A percentile compares a stretch with the other conserved stretches of the same genome.
Conservation (phyloP, 2,797 vertebrate species). For the Lindbergichthys nudifrons region DNA sequence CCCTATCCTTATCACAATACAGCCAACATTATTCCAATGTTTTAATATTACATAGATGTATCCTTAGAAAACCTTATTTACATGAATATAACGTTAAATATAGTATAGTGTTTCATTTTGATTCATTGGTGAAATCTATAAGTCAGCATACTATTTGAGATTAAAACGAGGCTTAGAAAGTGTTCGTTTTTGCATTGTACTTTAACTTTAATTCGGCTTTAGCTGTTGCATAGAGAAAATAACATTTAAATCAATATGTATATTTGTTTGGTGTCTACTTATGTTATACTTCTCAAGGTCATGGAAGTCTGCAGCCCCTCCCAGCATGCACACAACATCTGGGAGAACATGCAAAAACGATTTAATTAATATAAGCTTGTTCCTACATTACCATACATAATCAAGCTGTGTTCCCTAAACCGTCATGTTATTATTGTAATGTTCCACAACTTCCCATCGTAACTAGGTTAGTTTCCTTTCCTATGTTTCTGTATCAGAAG, state of each 20-base stretch:
- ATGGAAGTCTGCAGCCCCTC: not conserved
- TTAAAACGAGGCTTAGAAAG: slow-evolving; percentile 15
- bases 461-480: not conserved
- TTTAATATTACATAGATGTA: slow-evolving; percentile 45
- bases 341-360: not conserved
- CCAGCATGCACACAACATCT: slow-evolving; percentile 26
- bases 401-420: not conserved
- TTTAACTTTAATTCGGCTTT: slow-evolving; percentile 13
- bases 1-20: slow-evolving; percentile 4
- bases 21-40: slow-evolving; percentile 22
- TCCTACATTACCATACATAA: not conserved
- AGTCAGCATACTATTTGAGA: slow-evolving; percentile 55
- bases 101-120: slow-evolving; percentile 56
- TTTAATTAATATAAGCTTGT: not conserved
- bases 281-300: slow-evolving; percentile 14
- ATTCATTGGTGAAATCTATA: slow-evolving; percentile 42
- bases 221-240: too few species aligned
- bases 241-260: too few species aligned
- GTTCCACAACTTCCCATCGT: not conserved
- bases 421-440: not conserved
- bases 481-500: slow-evolving; percentile 23
- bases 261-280: not conserved
- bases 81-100: slow-evolving; percentile 53
- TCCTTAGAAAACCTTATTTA: slow-evolving; percentile 38
- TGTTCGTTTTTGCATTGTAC: slow-evolving; percentile 6